Conservation (phyloP, 1,140 invertebrate species). For the Heliconius melpomene region DNA sequence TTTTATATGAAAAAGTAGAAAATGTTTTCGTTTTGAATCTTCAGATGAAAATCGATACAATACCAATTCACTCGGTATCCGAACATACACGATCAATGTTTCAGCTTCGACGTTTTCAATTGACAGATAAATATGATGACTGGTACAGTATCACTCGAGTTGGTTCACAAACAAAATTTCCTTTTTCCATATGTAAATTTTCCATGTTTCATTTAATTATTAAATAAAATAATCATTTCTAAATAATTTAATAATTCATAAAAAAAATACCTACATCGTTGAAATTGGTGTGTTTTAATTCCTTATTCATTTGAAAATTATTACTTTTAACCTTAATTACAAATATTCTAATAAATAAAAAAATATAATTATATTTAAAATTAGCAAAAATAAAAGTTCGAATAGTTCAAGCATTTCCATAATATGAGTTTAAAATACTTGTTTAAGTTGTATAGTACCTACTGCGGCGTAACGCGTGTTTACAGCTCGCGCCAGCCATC, state of each 20-base stretch:
- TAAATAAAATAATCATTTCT: neutral
- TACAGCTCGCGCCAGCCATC: constrained; percentile 21
- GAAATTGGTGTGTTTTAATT: neutral
- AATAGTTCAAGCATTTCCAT: neutral
- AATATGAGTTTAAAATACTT: neutral
- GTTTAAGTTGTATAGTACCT: neutral
- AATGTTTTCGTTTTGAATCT: constrained; percentile 13
- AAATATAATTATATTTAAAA: too few species aligned
- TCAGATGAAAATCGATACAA: constrained; percentile 27
- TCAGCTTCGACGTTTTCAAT: constrained; percentile 30
- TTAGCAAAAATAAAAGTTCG: neutral
- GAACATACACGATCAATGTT: constrained; percentile 22
- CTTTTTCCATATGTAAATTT: neutral
- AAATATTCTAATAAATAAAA: too few species aligned
- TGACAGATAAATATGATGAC: constrained; percentile 28
- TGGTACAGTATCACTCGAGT: constrained; percentile 15
- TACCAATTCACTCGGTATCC: constrained; percentile 19
- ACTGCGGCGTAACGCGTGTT: constrained; percentile 18
- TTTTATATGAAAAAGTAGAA: constrained; percentile 11
- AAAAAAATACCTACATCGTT: too few species aligned
- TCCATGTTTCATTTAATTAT: neutral
- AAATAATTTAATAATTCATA: too few species aligned
- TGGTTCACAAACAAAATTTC: neutral
- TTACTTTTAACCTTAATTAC: neutral
- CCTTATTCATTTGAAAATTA: neutral